Evolutionary conservation across 2,113 vertebrate species (phyloP).

Genomic region (Eclectus roratus): DNA sequence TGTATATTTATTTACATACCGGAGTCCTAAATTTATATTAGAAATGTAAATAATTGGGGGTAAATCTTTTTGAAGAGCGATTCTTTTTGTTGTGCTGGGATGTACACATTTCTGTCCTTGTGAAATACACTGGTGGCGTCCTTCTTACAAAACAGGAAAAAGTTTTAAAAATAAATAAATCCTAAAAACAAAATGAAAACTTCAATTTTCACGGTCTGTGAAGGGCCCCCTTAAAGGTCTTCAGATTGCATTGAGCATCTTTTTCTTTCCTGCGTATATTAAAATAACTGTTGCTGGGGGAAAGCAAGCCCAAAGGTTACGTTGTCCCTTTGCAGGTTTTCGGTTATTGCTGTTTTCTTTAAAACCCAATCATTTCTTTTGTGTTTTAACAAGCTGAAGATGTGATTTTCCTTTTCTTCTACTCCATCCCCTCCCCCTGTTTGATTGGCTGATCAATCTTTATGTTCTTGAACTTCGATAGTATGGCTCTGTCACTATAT

Average conservation of each 20-base stretch:
- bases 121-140: conserved; percentile 89
- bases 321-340: conserved; percentile 18
- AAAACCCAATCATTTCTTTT: not conserved
- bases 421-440: not conserved
- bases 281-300: conserved; percentile 46
- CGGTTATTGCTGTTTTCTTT: conserved; percentile 45
- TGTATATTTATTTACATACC: conserved; percentile 89
- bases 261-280: conserved; percentile 62
- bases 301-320: conserved; percentile 30
- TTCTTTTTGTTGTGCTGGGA: conserved; percentile 82
- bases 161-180: conserved; percentile 15
- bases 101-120: conserved; percentile 85
- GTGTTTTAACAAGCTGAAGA: conserved; percentile 30
- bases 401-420: not conserved
- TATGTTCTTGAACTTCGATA: conserved; percentile 27
- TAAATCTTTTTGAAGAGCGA: conserved; percentile 80
- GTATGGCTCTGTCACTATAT: conserved; percentile 45
- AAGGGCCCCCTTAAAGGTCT: conserved; percentile 78
- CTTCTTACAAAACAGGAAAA: conserved; percentile 80
- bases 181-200: conserved; percentile 49
- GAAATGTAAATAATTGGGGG: conserved; percentile 90
- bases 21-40: conserved; percentile 86
- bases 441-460: conserved; percentile 50
- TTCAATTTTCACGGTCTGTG: conserved; percentile 83
- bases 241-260: conserved; percentile 64